Percentiles rank a stretch among this genome's conserved stretches.
Evolutionary conservation across 2,888 invertebrate species (phyloP).

Genomic region (Hypsopygia costalis): DNA sequence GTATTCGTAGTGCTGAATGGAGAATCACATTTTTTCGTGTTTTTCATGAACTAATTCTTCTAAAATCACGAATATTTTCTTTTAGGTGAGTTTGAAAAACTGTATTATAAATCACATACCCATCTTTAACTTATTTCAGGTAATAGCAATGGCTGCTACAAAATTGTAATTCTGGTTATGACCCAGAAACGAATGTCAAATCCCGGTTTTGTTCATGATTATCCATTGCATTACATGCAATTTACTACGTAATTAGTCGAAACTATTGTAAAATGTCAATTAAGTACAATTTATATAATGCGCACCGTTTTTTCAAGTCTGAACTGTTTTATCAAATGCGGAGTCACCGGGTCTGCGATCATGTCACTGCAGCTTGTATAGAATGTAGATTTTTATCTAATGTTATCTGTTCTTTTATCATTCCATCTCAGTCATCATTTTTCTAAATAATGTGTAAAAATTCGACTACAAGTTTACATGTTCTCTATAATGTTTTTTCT

Average conservation of each 20-base stretch:
- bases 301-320: conserved; percentile 19
- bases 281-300: conserved; percentile 11
- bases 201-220: conserved; percentile 67
- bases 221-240: conserved; percentile 41
- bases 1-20: conserved; percentile 79
- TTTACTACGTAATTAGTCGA: conserved; percentile 27
- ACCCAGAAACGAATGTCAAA: conserved; percentile 74
- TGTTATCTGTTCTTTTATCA: conserved; percentile 66
- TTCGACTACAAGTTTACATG: conserved; percentile 29
- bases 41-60: conserved; percentile 72
- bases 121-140: conserved; percentile 22
- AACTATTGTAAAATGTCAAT: conserved; percentile 20
- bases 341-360: conserved; percentile 27
- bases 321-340: conserved; percentile 22
- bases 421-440: conserved; percentile 51
- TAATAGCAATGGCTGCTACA: conserved; percentile 39
- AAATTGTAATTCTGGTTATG: conserved; percentile 56
- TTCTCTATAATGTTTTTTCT: conserved; percentile 59
- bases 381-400: conserved; percentile 54
- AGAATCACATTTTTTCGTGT: conserved; percentile 75
- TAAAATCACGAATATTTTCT: conserved; percentile 64
- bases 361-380: conserved; percentile 23
- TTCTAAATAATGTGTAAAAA: conserved; percentile 34
- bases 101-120: conserved; percentile 19
- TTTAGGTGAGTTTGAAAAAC: conserved; percentile 62